These are phyloP conservation scores for Ateles fusciceps DNA, from an alignment of 2,797 vertebrate genomes.

Conservation along the genomic window DNA sequence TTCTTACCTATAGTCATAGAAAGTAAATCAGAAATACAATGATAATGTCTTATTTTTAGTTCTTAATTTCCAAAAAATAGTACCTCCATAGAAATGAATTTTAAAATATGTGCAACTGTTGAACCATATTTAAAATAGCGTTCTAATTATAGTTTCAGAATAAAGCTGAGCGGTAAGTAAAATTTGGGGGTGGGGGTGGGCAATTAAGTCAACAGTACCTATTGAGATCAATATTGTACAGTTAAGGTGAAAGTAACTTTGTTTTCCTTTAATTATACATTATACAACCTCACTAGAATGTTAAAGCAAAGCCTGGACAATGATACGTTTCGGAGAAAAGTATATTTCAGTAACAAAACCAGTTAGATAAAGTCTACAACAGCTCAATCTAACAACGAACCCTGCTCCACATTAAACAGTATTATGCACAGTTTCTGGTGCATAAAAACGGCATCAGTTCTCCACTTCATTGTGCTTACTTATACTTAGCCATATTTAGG, in stretches of 20 bases:
- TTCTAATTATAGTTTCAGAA: background rate
- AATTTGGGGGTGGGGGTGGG: background rate
- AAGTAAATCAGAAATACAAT: slow-evolving; percentile 16
- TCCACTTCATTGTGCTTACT: background rate
- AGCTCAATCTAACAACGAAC: background rate
- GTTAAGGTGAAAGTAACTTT: background rate
- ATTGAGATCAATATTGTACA: background rate
- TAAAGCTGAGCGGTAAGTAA: background rate
- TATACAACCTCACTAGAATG: background rate
- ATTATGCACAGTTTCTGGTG: background rate
- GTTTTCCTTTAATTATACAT: background rate
- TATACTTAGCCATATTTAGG: background rate
- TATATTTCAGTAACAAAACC: background rate
- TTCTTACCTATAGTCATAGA: background rate
- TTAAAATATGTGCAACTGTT: background rate
- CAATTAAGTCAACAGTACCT: background rate
- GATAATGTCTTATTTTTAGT: background rate
- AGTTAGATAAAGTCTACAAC: background rate
- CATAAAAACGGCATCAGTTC: background rate
- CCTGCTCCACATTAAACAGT: background rate
- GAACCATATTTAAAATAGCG: background rate
- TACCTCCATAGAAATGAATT: background rate
- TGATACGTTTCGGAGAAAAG: background rate
- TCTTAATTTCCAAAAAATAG: slow-evolving; percentile 14
- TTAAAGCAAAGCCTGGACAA: background rate